Conservation (phyloP, 2,888 invertebrate species). For the Thereva nobilitata region DNA sequence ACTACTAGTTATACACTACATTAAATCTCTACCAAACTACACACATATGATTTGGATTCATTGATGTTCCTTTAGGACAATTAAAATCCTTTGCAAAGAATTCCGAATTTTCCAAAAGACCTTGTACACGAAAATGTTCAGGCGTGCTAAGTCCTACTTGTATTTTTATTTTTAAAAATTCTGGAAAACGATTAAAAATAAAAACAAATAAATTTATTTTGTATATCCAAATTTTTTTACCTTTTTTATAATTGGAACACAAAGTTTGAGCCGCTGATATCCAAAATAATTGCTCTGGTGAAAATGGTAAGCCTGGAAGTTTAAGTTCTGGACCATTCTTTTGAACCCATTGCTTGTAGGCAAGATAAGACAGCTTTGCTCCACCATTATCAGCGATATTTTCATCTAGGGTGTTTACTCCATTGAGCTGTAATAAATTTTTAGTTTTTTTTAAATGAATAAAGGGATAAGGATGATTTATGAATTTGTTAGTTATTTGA, state of each 20-base stretch:
- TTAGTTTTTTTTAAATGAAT: not conserved
- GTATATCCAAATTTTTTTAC: conserved; percentile 42
- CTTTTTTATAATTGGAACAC: conserved; percentile 79
- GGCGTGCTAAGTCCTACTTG: conserved; percentile 81
- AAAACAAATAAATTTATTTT: not conserved
- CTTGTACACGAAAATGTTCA: conserved; percentile 81
- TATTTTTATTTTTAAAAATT: conserved; percentile 77
- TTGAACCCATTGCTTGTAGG: conserved; percentile 75
- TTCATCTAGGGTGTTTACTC: conserved; percentile 90
- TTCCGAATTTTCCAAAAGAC: conserved; percentile 89
- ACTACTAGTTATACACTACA: too few relatives aligned
- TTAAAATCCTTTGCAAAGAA: conserved; percentile 88
- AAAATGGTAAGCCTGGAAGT: conserved; percentile 73
- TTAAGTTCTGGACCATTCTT: conserved; percentile 68
- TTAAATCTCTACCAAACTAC: conserved; percentile 75
- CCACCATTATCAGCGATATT: conserved; percentile 96
- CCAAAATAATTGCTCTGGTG: conserved; percentile 79
- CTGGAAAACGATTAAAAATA: conserved; percentile 46
- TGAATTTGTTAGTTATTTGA: too few relatives aligned
- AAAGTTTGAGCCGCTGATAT: conserved; percentile 83
- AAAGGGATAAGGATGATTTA: too few relatives aligned
- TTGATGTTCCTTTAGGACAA: conserved; percentile 82
- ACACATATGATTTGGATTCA: conserved; percentile 91
- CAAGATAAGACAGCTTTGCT: conserved; percentile 85
- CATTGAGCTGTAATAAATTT: conserved; percentile 71